Evolutionary conservation across 2,888 invertebrate genomes (phyloP).

Genomic region (Orthosia incerta): DNA sequence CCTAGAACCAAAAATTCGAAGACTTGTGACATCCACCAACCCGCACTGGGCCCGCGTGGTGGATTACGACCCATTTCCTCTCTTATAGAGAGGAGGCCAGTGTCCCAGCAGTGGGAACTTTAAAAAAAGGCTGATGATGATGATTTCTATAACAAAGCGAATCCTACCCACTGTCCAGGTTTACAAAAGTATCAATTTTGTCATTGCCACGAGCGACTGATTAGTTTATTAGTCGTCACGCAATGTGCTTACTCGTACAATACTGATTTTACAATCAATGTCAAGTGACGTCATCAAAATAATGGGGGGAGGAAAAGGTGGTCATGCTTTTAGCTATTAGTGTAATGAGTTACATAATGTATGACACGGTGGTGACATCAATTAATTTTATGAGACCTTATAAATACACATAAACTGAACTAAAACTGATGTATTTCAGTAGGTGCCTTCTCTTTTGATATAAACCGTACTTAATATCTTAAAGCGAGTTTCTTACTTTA

Average conservation of each 20-base stretch:
- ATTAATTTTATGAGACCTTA: conserved; percentile 11
- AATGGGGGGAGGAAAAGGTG: not conserved
- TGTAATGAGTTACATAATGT: conserved; percentile 33
- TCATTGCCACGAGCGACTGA: conserved; percentile 5
- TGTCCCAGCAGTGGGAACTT: no score
- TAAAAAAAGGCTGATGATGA: no score
- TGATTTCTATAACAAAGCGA: not conserved
- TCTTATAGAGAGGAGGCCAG: no score
- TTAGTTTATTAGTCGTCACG: conserved; percentile 22
- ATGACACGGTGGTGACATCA: conserved; percentile 27
- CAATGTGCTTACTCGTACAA: conserved; percentile 18
- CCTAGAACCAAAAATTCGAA: no score
- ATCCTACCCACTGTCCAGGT: not conserved
- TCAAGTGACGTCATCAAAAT: conserved; percentile 32
- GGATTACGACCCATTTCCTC: no score
- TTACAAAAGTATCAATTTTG: not conserved
- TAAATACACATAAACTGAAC: not conserved
- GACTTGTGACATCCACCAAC: no score
- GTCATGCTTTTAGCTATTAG: conserved; percentile 28
- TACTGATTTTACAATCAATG: conserved; percentile 47
- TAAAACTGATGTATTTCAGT: not conserved
- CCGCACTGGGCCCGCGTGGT: no score
- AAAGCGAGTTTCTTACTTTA: no score
- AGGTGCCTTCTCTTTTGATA: no score
- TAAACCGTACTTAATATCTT: no score